These are phyloP conservation scores for Lacerta bilineata DNA, from an alignment of 2,797 vertebrate species.

Conservation along the genomic window DNA sequence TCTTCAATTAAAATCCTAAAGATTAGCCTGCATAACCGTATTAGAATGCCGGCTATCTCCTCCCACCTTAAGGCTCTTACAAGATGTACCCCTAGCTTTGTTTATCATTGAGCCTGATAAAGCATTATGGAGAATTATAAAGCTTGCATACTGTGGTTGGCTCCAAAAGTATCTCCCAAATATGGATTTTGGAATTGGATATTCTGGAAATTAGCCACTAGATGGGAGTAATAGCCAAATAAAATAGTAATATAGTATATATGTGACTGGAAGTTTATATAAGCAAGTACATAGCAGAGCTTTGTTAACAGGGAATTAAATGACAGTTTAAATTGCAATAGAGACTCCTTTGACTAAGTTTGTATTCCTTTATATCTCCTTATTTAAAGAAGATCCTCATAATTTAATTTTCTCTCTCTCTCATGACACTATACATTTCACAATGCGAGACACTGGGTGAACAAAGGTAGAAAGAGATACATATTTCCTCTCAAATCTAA, in stretches of 20 bases:
- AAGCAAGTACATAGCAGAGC: not conserved
- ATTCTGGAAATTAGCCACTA: not conserved
- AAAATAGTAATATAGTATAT: not conserved
- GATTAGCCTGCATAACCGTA: not conserved
- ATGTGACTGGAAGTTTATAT: not conserved
- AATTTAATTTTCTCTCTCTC: conserved; percentile 1
- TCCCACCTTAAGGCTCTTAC: too few relatives aligned
- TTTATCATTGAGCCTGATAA: too few relatives aligned
- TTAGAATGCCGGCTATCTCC: too few relatives aligned
- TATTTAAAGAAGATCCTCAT: not conserved
- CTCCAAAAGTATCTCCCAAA: too few relatives aligned
- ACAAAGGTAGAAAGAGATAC: not conserved
- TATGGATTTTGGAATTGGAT: not conserved
- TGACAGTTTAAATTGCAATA: not conserved
- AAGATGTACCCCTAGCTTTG: too few relatives aligned
- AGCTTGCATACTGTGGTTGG: too few relatives aligned
- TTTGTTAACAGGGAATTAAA: not conserved
- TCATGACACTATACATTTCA: not conserved
- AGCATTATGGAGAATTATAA: too few relatives aligned
- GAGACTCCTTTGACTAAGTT: not conserved
- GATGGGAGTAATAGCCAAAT: not conserved
- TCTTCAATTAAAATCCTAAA: not conserved
- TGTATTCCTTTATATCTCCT: not conserved
- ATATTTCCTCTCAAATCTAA: not conserved
- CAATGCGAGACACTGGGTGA: not conserved